Evolutionary conservation across 2,888 invertebrate species (phyloP).

Genomic region (Octodonta nipae): DNA sequence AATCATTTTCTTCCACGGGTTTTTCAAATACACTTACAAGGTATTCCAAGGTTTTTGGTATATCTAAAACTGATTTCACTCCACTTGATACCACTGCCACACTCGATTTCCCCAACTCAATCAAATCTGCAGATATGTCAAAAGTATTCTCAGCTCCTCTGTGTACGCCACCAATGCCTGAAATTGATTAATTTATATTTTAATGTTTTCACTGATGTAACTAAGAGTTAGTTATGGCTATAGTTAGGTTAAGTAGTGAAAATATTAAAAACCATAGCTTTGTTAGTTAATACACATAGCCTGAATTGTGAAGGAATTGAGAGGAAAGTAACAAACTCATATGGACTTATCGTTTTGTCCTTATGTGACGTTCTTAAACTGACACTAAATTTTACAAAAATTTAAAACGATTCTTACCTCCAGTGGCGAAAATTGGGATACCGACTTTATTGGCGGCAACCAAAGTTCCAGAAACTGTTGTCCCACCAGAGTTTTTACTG

Average conservation of each 20-base stretch:
- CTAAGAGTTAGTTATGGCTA: background rate
- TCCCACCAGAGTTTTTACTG: slow-evolving; percentile 68
- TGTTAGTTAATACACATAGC: too few species aligned
- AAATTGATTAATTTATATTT: slow-evolving; percentile 6
- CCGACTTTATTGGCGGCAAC: slow-evolving; percentile 67
- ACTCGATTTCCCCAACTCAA: slow-evolving; percentile 73
- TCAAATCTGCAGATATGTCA: slow-evolving; percentile 90
- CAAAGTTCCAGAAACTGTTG: slow-evolving; percentile 92
- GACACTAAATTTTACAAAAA: too few species aligned
- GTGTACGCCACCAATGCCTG: slow-evolving; percentile 84
- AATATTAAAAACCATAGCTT: too few species aligned
- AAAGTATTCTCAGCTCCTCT: slow-evolving; percentile 71
- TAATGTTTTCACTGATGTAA: slow-evolving; percentile 2
- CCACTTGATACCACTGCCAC: slow-evolving; percentile 91
- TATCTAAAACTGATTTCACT: slow-evolving; percentile 92
- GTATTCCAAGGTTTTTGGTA: slow-evolving; percentile 84
- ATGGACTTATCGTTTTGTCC: too few species aligned
- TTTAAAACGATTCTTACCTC: too few species aligned
- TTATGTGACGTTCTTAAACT: too few species aligned
- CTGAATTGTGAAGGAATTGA: too few species aligned
- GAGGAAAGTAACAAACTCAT: too few species aligned
- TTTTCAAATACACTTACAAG: too few species aligned
- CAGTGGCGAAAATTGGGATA: slow-evolving; percentile 88
- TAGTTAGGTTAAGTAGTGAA: slow-evolving; percentile 3
- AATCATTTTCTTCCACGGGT: too few species aligned